Evolutionary conservation across 2,113 vertebrate genomes (phyloP), one percentile per base, ranked within the genome.

Genomic region (Mirounga angustirostris): DNA sequence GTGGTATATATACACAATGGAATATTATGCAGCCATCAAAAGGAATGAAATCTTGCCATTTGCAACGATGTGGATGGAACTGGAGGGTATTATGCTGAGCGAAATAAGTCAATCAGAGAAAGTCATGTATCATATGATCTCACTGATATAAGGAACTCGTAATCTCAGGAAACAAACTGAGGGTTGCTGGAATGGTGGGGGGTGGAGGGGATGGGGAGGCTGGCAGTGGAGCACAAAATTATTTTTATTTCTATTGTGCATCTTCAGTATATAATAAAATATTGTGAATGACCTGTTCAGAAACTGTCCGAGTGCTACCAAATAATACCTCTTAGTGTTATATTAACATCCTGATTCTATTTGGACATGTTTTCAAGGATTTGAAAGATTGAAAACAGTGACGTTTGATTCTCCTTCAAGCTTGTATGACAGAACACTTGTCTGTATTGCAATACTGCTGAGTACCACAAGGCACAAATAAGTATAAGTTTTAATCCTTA

Each of bases 201-300:
- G 46, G 46, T 46, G 46, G 46, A 8, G 9, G 46, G 46, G 7
- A 46, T 46, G 46, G 46, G 46, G 46, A 46, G 46, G 46, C 46
- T 46, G 46, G 8, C 46, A 46, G 46, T 1, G 46, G 46, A 46
- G 46, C 46, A 46, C 46, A 46, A 46, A 46, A 16, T 95, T 93
- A 69, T 89, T 94, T 88, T 85, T 81, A 97, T 97, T 92, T 59
- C 26, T 67, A 84, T 95, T 98, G 61, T 94, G 54, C 40, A 93
- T 97, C 88, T 96, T 97, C 40, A 76, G 26, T 90, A 14, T 59
- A 96, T 96, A 94, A 98, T 94, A 96, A 98, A 97, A 94, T 98
- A 92, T 59, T 94, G 16, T 26, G 91, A 88, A 83, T 97, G 82
- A 85, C 86, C 82, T 96, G 14, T 95, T 91, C 85, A 98, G 78